A percentile compares a stretch with the other conserved stretches of the same genome.
Conservation (phyloP, 2,113 vertebrate genomes). For the Chunga burmeisteri region DNA sequence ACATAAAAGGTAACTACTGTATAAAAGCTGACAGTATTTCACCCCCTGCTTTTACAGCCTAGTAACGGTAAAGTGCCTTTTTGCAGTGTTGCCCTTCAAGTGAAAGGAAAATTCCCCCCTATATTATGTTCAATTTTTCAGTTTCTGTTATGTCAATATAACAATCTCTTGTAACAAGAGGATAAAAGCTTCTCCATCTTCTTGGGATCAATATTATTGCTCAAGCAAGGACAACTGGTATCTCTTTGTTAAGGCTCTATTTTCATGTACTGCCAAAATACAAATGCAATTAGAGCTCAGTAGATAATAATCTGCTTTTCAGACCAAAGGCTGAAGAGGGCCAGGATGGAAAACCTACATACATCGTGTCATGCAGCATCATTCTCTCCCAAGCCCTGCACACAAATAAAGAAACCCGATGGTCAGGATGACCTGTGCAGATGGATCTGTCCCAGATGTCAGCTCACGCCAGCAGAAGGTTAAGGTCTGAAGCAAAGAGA, state of each 20-base stretch:
- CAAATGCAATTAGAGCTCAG: not conserved
- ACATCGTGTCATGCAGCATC: not conserved
- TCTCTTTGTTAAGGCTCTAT: not conserved
- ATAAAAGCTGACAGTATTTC: not conserved
- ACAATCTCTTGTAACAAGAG: not conserved
- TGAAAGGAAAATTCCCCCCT: not conserved
- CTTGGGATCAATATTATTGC: constrained; percentile 8
- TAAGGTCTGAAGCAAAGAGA: not conserved
- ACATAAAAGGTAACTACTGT: not conserved
- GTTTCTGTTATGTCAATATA: not conserved
- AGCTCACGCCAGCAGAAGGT: not conserved
- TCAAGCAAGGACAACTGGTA: not conserved
- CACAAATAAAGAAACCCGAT: not conserved
- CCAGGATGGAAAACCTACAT: not conserved
- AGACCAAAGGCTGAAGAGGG: not conserved
- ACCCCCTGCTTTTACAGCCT: not conserved
- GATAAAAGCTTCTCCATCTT: not conserved
- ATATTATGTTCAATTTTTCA: not conserved
- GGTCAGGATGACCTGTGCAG: not conserved
- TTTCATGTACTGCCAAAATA: not conserved
- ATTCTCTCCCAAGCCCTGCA: not conserved
- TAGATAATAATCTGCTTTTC: not conserved
- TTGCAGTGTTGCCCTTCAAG: not conserved
- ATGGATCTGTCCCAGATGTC: not conserved
- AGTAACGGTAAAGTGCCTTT: not conserved